These are phyloP conservation scores for Stomatorhinus ivindoensis DNA, from an alignment of 2,113 vertebrate genomes.

Conservation along the genomic window DNA sequence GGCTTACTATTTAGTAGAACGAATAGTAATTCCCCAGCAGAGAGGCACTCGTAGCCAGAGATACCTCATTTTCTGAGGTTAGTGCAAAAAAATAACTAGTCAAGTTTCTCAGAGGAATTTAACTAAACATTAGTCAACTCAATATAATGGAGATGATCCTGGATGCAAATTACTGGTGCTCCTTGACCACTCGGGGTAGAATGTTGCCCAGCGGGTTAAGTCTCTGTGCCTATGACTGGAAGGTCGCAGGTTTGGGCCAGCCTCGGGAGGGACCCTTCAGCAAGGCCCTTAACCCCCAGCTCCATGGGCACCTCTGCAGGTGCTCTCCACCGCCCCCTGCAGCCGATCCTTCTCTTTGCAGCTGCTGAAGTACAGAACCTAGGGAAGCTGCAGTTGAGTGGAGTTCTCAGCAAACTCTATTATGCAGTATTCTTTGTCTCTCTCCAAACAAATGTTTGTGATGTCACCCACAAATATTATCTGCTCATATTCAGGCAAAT, in stretches of 20 bases:
- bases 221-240: neutral
- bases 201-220: no score
- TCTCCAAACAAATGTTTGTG: conserved; percentile 56
- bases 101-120: neutral
- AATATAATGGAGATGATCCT: neutral
- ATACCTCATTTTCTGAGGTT: neutral
- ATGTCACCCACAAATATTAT: conserved; percentile 71
- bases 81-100: neutral
- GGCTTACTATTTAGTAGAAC: neutral
- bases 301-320: neutral
- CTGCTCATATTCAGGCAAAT: no score
- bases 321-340: conserved; percentile 54
- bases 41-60: neutral
- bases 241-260: neutral
- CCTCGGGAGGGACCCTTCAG: neutral
- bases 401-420: conserved; percentile 83
- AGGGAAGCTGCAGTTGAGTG: conserved; percentile 70
- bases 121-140: neutral
- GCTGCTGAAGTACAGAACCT: conserved; percentile 90
- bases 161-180: neutral
- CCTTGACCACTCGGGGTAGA: neutral
- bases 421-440: conserved; percentile 78
- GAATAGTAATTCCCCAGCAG: neutral
- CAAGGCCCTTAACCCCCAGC: neutral
- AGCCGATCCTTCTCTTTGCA: conserved; percentile 79